Percentiles rank a stretch among this genome's conserved stretches.
These are phyloP conservation scores for Melieria picta DNA, from an alignment of 2,888 invertebrate genomes.

Conservation along the genomic window DNA sequence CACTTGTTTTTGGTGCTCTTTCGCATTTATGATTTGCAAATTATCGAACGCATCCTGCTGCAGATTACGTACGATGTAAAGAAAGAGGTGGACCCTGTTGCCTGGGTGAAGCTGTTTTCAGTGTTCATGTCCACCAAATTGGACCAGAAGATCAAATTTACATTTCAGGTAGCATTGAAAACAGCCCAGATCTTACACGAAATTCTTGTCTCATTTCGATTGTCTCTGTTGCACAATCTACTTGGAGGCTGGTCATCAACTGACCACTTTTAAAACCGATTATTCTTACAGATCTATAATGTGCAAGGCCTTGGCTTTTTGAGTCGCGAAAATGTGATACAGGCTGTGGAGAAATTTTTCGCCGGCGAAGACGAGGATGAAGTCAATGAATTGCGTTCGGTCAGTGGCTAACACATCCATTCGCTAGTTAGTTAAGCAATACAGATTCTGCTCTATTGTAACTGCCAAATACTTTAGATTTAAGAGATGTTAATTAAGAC, in stretches of 20 bases:
- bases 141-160: slow-evolving; percentile 76
- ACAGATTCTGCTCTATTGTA: too few relatives aligned
- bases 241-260: too few relatives aligned
- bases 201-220: too few relatives aligned
- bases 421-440: too few relatives aligned
- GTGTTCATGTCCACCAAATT: slow-evolving; percentile 75
- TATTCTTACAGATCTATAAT: slow-evolving; percentile 68
- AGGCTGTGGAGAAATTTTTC: slow-evolving; percentile 65
- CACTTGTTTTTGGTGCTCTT: slow-evolving; percentile 73
- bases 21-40: slow-evolving; percentile 76
- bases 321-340: slow-evolving; percentile 77
- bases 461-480: too few relatives aligned
- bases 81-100: slow-evolving; percentile 66
- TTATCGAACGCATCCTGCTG: slow-evolving; percentile 73
- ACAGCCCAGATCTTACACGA: too few relatives aligned
- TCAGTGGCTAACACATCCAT: too few relatives aligned
- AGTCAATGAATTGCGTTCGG: slow-evolving; percentile 71
- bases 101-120: slow-evolving; percentile 76
- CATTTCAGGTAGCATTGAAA: slow-evolving; percentile 65
- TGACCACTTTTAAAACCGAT: too few relatives aligned
- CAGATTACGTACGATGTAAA: slow-evolving; percentile 70
- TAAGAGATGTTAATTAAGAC: not conserved
- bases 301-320: slow-evolving; percentile 73
- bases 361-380: slow-evolving; percentile 74
- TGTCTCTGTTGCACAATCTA: too few relatives aligned